phyloP scores from a whole-genome alignment of 2,797 vertebrate species.

The Arnoldichthys spilopterus region DNA sequence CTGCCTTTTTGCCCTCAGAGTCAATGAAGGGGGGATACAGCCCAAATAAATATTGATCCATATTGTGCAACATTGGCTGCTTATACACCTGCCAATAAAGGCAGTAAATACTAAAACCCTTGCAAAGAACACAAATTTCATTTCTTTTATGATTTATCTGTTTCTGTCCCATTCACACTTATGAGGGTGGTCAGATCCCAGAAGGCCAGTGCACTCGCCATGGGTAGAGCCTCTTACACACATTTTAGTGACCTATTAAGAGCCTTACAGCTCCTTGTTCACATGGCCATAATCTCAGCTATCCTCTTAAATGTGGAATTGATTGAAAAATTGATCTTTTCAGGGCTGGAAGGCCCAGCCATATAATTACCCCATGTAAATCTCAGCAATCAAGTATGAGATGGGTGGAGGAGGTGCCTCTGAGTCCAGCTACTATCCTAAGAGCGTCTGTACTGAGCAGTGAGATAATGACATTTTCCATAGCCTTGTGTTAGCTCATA shows the following conservation, averaged over 20 bases:
- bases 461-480: conserved; percentile 44
- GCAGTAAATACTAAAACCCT: conserved; percentile 62
- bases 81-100: conserved; percentile 65
- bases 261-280: conserved; percentile 74
- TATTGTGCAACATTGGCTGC: conserved; percentile 69
- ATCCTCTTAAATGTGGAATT: conserved; percentile 83
- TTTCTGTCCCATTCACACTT: conserved; percentile 10
- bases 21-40: conserved; percentile 54
- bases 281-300: conserved; percentile 75
- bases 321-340: conserved; percentile 83
- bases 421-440: conserved; percentile 13
- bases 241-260: conserved; percentile 80
- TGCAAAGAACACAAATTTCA: conserved; percentile 44
- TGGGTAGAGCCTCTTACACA: conserved; percentile 71
- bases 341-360: conserved; percentile 72
- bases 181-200: conserved; percentile 47
- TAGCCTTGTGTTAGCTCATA: conserved; percentile 8
- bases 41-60: conserved; percentile 61
- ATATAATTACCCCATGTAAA: conserved; percentile 80
- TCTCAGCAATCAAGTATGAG: conserved; percentile 75
- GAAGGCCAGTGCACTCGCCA: conserved; percentile 63
- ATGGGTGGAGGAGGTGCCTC: conserved; percentile 65
- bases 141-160: conserved; percentile 57
- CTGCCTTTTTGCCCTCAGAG: conserved; percentile 61
- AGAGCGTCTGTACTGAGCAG: conserved; percentile 29